Evolutionary conservation across 2,113 vertebrate genomes (phyloP), one percentile per base, ranked within the genome.

Genomic region (Hypocryptadius cinnamomeus): DNA sequence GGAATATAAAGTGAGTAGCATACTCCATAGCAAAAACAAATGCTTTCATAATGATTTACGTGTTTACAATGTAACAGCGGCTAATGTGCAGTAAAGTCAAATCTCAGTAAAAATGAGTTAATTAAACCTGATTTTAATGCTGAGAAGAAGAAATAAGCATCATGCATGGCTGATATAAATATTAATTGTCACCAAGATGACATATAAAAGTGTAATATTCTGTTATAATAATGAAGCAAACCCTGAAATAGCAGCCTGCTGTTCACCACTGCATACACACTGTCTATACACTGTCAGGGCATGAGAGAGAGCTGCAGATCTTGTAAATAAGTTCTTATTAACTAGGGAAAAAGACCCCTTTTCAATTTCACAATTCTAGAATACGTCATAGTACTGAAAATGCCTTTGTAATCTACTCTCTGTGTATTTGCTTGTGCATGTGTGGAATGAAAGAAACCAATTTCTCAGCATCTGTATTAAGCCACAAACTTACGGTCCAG

Each of bases 31-130:
- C 15, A 81, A 53, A 94, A 96, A 80, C 40, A 92, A 93, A 85
- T 59, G 33, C 40, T 73, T 85, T 93, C 89, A 64, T 31, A 76
- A 57, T 88, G 89, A 93, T 94, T 94, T 91, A 66, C 78, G 33
- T 87, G 71, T 94, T 96, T 93, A 89, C 64, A 66, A 90, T 90
- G 70, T 84, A 93, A 76, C 28, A 76, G n/a, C 79, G 64, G 42
- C 40, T 93, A 95, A 95, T 87, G 85, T 85, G 89, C 28, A 85
- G 56, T 89, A 61, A 92, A 93, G 35, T 82, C 14, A 93, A 92
- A 93, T 94, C 91, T 93, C 53, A 93, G 84, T 93, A 68, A 92
- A 95, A 96, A 93, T 91, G 30, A 89, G 65, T 94, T 95, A 96
- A 95, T 95, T 95, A 85, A 87, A 74, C 89, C 85, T 31, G 66